Base-by-base conservation (phyloP, 2,113 vertebrate genomes). In the Strigops habroptila region DNA sequence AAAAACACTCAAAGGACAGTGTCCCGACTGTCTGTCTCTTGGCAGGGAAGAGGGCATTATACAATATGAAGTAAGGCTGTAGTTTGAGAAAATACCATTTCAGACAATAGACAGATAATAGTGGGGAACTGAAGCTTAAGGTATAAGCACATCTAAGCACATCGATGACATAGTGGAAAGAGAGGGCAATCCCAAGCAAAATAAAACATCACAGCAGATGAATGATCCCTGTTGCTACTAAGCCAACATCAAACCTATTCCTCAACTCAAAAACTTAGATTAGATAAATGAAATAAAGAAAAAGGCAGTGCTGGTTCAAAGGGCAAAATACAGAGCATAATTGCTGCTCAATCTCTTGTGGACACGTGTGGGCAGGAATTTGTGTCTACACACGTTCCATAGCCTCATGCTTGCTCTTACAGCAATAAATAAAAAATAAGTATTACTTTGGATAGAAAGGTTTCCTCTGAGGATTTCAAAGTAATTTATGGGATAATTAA, bases 361-460 rank as follows among this genome's bases (percentile, higher is more conserved):
- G 63, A 46, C 28, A 71, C 41, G 30, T 14, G 28, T 70, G 68
- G 55, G 70, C 55, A 71, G 85, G 60, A 94, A 95, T 94, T 88
- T 63, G 60, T 71, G 59, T 43, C 62, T 88, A 24, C 59, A 91
- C 94, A 96, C 28, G 8, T 86, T 86, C 69, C 0, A 0, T 51
- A 67, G 60, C 41, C 51, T 75, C 1, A 2, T 24, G 83, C 71
- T 55, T 78, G 39, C 80, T 93, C 75, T 53, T 64, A 77, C 21
- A 64, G 83, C 83, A 92, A 96, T 96, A 97, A 96, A 96, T 93
- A 88, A 94, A 90, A 91, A 55, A 33, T 68, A 74, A 94, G 14
- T 49, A 75, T 59, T 14, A 5, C 64, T 94, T 78, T 67, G 71
- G 43, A 86, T 46, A 64, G 43, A 39, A 90, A 91, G 37, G 46